Evolutionary conservation across 2,888 invertebrate genomes (phyloP).

Genomic region (Salpingus planirostris): DNA sequence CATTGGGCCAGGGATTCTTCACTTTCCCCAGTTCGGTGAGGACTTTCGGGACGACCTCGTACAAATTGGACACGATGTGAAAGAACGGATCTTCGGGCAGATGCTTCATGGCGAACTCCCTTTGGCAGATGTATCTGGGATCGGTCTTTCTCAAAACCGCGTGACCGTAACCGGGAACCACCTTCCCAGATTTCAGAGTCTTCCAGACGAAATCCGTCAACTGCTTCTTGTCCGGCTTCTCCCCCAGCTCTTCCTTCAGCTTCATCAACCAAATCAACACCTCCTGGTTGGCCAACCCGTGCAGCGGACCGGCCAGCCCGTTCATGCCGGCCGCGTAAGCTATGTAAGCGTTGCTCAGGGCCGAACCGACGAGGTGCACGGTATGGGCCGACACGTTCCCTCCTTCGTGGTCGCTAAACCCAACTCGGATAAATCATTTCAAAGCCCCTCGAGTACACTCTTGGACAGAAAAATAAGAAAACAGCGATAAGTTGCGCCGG

Average conservation of each 20-base stretch:
- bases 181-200: slow-evolving; percentile 89
- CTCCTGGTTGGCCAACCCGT: slow-evolving; percentile 94
- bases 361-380: slow-evolving; percentile 87
- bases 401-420: slow-evolving; percentile 81
- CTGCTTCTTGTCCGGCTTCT: slow-evolving; percentile 79
- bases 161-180: slow-evolving; percentile 96
- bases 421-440: too few species aligned
- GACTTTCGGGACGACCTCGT: slow-evolving; percentile 88
- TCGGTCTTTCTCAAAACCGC: slow-evolving; percentile 94
- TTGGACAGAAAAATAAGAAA: too few species aligned
- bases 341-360: slow-evolving; percentile 88
- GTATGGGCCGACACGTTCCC: slow-evolving; percentile 96
- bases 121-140: slow-evolving; percentile 84
- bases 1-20: slow-evolving; percentile 98
- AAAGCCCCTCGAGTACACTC: too few species aligned
- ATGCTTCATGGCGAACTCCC: slow-evolving; percentile 90
- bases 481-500: too few species aligned
- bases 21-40: slow-evolving; percentile 90
- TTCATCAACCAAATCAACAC: slow-evolving; percentile 87
- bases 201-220: slow-evolving; percentile 97
- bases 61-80: slow-evolving; percentile 75
- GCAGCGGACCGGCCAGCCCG: slow-evolving; percentile 90
- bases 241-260: slow-evolving; percentile 75
- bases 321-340: slow-evolving; percentile 89
- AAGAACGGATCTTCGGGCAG: slow-evolving; percentile 86